phyloP scores from a whole-genome alignment of 2,113 vertebrate genomes.

The Stigmatopora argus region DNA sequence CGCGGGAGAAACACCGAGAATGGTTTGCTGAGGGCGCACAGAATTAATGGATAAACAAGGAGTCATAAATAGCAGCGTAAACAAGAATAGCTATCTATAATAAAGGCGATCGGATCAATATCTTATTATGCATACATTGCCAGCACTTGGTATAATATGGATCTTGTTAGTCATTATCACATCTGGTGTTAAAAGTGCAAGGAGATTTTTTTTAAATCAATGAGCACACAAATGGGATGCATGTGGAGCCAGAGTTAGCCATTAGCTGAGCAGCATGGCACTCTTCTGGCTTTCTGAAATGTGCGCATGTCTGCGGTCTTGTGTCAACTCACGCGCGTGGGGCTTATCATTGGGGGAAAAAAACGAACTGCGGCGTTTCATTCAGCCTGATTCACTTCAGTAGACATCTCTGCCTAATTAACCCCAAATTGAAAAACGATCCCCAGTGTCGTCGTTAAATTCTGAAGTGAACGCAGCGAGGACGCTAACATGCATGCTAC shows the following conservation, averaged over 20 bases:
- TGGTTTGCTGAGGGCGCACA: neutral
- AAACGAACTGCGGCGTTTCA: neutral
- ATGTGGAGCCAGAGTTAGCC: conserved; percentile 38
- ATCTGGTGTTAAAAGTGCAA: neutral
- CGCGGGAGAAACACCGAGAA: neutral
- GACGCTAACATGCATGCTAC: neutral
- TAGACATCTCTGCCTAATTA: neutral
- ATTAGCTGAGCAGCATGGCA: conserved; percentile 43
- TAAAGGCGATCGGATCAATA: too few species aligned
- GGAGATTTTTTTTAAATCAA: neutral
- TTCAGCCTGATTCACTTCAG: neutral
- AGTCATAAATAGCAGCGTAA: neutral
- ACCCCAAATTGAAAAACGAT: conserved; percentile 15
- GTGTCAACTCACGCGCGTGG: neutral
- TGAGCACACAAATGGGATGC: neutral
- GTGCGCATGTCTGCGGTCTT: neutral
- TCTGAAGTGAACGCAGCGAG: neutral
- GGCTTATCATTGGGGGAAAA: neutral
- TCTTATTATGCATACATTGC: neutral
- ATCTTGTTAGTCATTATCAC: neutral
- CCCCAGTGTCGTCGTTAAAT: conserved; percentile 25
- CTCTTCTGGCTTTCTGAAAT: neutral
- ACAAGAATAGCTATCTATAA: neutral
- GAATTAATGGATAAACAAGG: neutral
- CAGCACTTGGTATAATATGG: neutral